Base-by-base conservation (phyloP, 2,113 vertebrate genomes). In the Equus quagga region DNA sequence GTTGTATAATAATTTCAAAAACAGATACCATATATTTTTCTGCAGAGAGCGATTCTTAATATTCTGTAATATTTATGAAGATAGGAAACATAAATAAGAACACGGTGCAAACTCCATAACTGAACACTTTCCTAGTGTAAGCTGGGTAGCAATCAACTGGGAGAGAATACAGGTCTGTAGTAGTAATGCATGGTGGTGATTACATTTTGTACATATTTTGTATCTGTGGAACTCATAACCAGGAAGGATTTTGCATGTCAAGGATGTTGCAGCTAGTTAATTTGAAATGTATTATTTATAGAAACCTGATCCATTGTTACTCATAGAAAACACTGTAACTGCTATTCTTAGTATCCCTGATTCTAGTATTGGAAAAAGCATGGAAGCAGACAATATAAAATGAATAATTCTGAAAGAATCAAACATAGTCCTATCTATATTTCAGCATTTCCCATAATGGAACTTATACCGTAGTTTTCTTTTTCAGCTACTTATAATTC, bases 271-370 rank as follows among this genome's bases (percentile, higher is more conserved):
- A 84, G 44, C 75, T 82, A 75, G 23, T 89, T 98, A 93, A 98
- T 97, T 96, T 97, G 36, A 98, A 97, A 97, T 90, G n/a, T 18
- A 80, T 96, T 97, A 96, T 88, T 97, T 98, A 96, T 62, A 76
- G 91, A 54, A 95, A 8, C 92, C 6, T 87, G 17, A 33, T 78
- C 83, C 70, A 91, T 64, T 89, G 91, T 86, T 86, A 97, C 89
- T 92, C 75, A 31, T 49, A 86, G 79, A 97, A 94, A 96, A 90
- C 44, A 46, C 24, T 96, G 15, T 80, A 80, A 67, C 21, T 85
- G 33, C 86, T 97, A 69, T 96, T 97, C 87, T 97, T 96, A 86
- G 60, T 56, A 96, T 78, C n/a, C 54, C 18, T 92, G 41, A 70
- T 49, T 95, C 46, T 88, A 97, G 90, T 73, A 13, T 95, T 96